Evolutionary conservation across 2,113 vertebrate species (phyloP), one percentile per base, ranked within the genome.

Genomic region (Alces alces): DNA sequence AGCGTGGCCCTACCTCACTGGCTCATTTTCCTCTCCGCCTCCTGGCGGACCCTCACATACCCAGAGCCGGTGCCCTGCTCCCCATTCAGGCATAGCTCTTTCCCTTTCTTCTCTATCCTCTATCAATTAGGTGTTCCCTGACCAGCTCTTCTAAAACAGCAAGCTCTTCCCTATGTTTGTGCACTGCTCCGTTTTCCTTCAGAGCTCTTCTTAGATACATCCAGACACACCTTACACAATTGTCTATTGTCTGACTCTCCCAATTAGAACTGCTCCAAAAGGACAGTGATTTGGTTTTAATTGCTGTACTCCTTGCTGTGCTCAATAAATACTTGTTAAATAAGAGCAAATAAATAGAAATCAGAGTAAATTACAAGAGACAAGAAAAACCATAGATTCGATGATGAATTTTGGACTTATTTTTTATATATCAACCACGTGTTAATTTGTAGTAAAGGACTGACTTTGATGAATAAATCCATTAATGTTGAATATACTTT

Each of bases 391-490:
- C 47, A 61, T 9, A 64, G 39, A 27, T 15, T 83, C 19, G 13
- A 23, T 82, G 15, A 55, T 95, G 61, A 91, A 78, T 78, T 88
- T 94, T 8, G 36, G 64, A 57, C 27, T 83, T 82, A 43, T 16
- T 92, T 93, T 91, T 91, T 76, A 21, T 60, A 43, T 66, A 52
- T 45, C 15, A 93, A 66, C 17, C 23, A 47, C 79, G n/a, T 89
- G 58, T 54, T 78, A 94, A 88, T 70, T 79, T 85, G 23, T 36
- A 92, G 50, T 58, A 76, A 87, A 91, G 28, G 5, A 78, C 57
- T 90, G 95, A 14, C n/a, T 64, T 94, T 78, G 55, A 92, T 23
- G 17, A 88, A 83, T 60, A 70, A 78, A 96, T 93, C 33, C 25
- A 47, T 57, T 93, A 58, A 84, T 10, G 9, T 19, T 52, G 39